Evolutionary conservation across 2,888 invertebrate species (phyloP).

Genomic region (Hoplodrina ambigua): DNA sequence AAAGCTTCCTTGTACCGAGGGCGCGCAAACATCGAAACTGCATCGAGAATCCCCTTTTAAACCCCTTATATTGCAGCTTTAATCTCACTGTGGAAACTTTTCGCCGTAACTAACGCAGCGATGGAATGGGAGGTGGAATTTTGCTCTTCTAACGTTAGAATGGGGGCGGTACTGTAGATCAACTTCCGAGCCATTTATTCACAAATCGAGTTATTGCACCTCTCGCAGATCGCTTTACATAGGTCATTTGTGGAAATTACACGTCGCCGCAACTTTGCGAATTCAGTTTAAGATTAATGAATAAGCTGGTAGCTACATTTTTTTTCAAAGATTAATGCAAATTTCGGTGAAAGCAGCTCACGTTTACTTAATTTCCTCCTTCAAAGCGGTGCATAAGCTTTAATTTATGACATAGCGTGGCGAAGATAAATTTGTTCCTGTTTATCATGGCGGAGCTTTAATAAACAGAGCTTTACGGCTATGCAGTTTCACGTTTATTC

Average conservation of each 20-base stretch:
- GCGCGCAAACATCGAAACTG: conserved; percentile 76
- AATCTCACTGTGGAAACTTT: conserved; percentile 76
- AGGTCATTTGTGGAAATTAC: conserved; percentile 87
- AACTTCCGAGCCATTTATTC: conserved; percentile 89
- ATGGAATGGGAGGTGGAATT: conserved; percentile 79
- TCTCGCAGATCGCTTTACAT: conserved; percentile 85
- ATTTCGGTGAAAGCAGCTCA: conserved; percentile 72
- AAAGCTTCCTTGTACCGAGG: conserved; percentile 75
- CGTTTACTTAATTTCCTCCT: conserved; percentile 80
- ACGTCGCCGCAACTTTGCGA: conserved; percentile 70
- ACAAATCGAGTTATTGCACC: conserved; percentile 89
- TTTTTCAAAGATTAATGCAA: conserved; percentile 73
- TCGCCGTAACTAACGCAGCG: conserved; percentile 76
- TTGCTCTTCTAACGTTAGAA: conserved; percentile 74
- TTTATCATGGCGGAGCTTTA: conserved; percentile 77
- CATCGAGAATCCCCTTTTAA: conserved; percentile 75
- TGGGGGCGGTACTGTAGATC: conserved; percentile 80
- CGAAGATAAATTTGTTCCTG: conserved; percentile 79
- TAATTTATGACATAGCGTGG: conserved; percentile 80
- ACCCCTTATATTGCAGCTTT: conserved; percentile 82
- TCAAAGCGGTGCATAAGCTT: conserved; percentile 76
- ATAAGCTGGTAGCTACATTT: conserved; percentile 61
- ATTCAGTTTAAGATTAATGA: conserved; percentile 70
- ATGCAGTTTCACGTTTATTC: conserved; percentile 73
- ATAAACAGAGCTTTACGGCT: conserved; percentile 73